Evolutionary conservation across 1,140 invertebrate genomes (phyloP).

Genomic region (Phocides pigmalion): DNA sequence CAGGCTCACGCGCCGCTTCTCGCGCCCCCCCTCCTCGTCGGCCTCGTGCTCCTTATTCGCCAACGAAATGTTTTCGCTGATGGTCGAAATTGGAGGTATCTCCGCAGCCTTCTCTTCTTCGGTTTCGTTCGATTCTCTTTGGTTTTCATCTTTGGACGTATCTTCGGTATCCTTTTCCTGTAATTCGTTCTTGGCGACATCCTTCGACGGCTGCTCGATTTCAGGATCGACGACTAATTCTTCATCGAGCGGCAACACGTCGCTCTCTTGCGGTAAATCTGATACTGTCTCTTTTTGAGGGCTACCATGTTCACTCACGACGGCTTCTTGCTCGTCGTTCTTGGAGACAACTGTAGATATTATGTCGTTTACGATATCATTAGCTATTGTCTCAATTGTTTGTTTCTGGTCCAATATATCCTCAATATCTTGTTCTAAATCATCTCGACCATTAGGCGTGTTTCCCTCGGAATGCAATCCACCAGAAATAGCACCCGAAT

Average conservation of each 20-base stretch:
- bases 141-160: slow-evolving; percentile 71
- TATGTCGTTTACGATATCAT: slow-evolving; percentile 65
- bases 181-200: slow-evolving; percentile 51
- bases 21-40: slow-evolving; percentile 65
- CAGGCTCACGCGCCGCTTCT: slow-evolving; percentile 86
- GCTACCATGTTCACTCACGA: slow-evolving; percentile 49
- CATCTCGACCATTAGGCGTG: slow-evolving; percentile 75
- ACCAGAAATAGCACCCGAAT: slow-evolving; percentile 75
- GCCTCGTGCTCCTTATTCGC: slow-evolving; percentile 73
- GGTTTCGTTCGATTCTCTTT: slow-evolving; percentile 65
- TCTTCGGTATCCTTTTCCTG: slow-evolving; percentile 58
- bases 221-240: slow-evolving; percentile 68
- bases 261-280: slow-evolving; percentile 71
- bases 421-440: slow-evolving; percentile 75
- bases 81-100: slow-evolving; percentile 89
- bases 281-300: slow-evolving; percentile 40
- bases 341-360: slow-evolving; percentile 54
- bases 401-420: slow-evolving; percentile 66
- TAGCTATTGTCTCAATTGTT: slow-evolving; percentile 60
- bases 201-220: slow-evolving; percentile 50
- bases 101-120: slow-evolving; percentile 85
- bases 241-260: slow-evolving; percentile 75
- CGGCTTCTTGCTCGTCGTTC: slow-evolving; percentile 49
- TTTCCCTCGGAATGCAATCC: slow-evolving; percentile 76
- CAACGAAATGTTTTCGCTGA: slow-evolving; percentile 86